A percentile compares a stretch with the other conserved stretches of the same genome.
phyloP scores from a whole-genome alignment of 35 echinoderm and acorn worm species.

The Nesometra sesokonis region DNA sequence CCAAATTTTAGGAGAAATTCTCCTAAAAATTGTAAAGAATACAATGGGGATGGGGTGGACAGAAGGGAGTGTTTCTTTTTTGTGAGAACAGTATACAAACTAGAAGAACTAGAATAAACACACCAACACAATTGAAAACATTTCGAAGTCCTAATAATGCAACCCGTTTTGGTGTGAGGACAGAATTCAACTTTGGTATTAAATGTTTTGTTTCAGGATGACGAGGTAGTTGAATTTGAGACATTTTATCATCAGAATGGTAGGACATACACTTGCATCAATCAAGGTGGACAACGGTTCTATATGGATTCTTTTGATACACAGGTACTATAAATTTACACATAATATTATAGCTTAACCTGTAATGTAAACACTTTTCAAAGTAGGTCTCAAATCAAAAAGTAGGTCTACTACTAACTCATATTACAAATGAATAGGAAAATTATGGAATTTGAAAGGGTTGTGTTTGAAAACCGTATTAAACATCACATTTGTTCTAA shows the following conservation, averaged over 20 bases:
- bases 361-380: no score
- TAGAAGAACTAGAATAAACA: no score
- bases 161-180: not conserved
- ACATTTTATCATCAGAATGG: constrained; percentile 82
- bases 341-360: not conserved
- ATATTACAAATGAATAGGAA: no score
- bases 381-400: no score
- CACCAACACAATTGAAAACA: not conserved
- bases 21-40: not conserved
- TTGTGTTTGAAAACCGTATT: no score
- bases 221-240: constrained; percentile 81
- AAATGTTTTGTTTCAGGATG: constrained; percentile 44
- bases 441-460: no score
- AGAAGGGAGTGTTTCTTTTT: not conserved
- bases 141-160: not conserved
- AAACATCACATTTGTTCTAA: no score
- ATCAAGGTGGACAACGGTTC: constrained; percentile 51
- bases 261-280: constrained; percentile 59
- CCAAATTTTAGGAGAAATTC: no score
- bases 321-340: constrained; percentile 30
- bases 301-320: constrained; percentile 84
- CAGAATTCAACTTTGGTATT: constrained; percentile 2
- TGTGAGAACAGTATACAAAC: not conserved
- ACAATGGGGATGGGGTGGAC: not conserved
- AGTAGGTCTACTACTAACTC: no score